Evolutionary conservation across 2,113 vertebrate genomes (phyloP), one percentile per base, ranked within the genome.

Genomic region (Megaptera novaeangliae): DNA sequence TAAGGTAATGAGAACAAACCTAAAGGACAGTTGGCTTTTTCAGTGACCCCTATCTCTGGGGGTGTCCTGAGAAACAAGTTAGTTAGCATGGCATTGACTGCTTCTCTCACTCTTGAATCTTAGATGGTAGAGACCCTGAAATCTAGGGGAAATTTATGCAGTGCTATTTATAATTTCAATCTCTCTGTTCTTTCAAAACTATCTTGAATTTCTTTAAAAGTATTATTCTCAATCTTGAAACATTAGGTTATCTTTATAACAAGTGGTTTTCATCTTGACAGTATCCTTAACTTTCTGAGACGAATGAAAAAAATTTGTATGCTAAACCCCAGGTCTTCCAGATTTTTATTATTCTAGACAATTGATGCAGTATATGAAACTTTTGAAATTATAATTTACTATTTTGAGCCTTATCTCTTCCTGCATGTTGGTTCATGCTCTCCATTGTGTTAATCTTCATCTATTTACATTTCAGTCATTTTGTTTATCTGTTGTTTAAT

Each of bases 381-480:
- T 66, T 90, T 41, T 61, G 44, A 88, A 96, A 93, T 95, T 86
- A 46, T 49, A 52, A 39, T 96, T 75, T 93, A 23, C 49, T 83
- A 27, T 93, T 94, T 91, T 95, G 88, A 72, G 2, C 75, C 74
- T 95, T 82, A 89, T 87, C 85, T 95, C 68, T 87, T 77, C 34
- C 63, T 95, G 55, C 29, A 6, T 81, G 55, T 34, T 85, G 36
- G 21, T 36, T 92, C 61, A 17, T 49, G 13, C 14, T 59, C 68
- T 81, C 87, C 20, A 15, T 34, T 80, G 78, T 55, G 55, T 92
- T 92, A 46, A 84, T 96, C 55, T 81, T 96, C 57, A 66, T 87
- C 69, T 93, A 39, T 96, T 97, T 97, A 88, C 85, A 88, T 95
- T 95, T 93, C 27, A 95, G 5, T 92, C 68, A 61, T 72, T 44